Evolutionary conservation across 1,140 invertebrate species (phyloP).

Genomic region (Sarcophaga bullata): DNA sequence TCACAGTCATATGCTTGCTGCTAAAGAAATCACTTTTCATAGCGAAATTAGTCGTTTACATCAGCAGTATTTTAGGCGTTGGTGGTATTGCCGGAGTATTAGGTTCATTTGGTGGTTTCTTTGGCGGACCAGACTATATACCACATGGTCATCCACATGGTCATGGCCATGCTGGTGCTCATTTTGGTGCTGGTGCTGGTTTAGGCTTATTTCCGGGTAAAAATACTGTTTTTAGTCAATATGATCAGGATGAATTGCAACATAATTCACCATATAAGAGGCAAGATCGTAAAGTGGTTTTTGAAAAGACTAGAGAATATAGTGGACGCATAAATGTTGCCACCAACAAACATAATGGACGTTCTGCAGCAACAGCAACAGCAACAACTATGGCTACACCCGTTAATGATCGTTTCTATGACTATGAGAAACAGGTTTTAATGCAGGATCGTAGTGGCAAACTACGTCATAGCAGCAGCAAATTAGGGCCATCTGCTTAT

Average conservation of each 20-base stretch:
- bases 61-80: constrained; percentile 74
- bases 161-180: constrained; percentile 12
- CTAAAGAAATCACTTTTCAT: constrained; percentile 79
- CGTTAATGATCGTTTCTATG: constrained; percentile 58
- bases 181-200: constrained; percentile 42
- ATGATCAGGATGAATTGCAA: constrained; percentile 55
- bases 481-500: constrained; percentile 44
- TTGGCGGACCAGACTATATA: constrained; percentile 47
- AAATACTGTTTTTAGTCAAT: constrained; percentile 48
- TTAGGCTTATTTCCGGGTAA: constrained; percentile 56
- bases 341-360: constrained; percentile 1
- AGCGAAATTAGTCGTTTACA: constrained; percentile 76
- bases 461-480: background rate
- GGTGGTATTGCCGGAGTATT: constrained; percentile 64
- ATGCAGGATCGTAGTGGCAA: constrained; percentile 47
- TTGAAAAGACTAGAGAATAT: constrained; percentile 52
- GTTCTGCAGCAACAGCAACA: background rate
- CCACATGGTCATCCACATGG: constrained; percentile 33
- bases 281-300: constrained; percentile 57
- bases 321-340: background rate
- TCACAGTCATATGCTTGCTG: constrained; percentile 74
- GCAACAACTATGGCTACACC: constrained; percentile 36
- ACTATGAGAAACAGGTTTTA: constrained; percentile 55
- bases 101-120: constrained; percentile 47
- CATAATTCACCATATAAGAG: constrained; percentile 58